Evolutionary conservation across 53 echinoderm and acorn worm species (phyloP).

Genomic region (Apostichopus leukothele): DNA sequence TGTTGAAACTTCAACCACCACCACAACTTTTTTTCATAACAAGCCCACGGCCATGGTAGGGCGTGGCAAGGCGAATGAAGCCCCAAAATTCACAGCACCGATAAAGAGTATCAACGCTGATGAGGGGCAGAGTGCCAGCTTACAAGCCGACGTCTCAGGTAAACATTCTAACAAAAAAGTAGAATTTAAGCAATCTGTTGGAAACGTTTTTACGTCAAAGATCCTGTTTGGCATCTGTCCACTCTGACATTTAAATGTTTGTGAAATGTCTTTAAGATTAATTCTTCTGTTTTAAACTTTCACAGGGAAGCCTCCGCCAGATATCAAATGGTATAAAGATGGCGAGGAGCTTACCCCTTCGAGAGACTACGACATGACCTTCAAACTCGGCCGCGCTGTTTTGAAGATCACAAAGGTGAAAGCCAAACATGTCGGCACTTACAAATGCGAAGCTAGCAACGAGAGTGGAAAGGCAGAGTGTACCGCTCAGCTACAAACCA

Average conservation of each 20-base stretch:
- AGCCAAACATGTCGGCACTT: conserved; percentile 80
- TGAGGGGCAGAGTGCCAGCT: conserved; percentile 82
- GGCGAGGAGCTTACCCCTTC: conserved; percentile 81
- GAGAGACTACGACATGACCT: conserved; percentile 78
- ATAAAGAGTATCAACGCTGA: conserved; percentile 73
- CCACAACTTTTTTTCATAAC: conserved; percentile 56
- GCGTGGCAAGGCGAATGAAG: conserved; percentile 73
- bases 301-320: conserved; percentile 83
- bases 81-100: conserved; percentile 89
- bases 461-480: conserved; percentile 83
- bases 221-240: no score
- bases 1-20: conserved; percentile 91
- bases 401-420: conserved; percentile 70
- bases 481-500: conserved; percentile 84
- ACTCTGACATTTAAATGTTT: neutral
- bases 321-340: conserved; percentile 92
- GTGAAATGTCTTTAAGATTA: neutral
- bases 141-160: conserved; percentile 86
- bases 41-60: conserved; percentile 61
- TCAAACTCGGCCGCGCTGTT: conserved; percentile 62
- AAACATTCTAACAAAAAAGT: neutral
- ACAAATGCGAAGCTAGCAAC: conserved; percentile 81
- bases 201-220: no score
- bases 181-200: no score
- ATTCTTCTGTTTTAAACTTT: neutral